phyloP scores from a whole-genome alignment of 92 coral and sea anemone species.

The Phenganax marumi region DNA sequence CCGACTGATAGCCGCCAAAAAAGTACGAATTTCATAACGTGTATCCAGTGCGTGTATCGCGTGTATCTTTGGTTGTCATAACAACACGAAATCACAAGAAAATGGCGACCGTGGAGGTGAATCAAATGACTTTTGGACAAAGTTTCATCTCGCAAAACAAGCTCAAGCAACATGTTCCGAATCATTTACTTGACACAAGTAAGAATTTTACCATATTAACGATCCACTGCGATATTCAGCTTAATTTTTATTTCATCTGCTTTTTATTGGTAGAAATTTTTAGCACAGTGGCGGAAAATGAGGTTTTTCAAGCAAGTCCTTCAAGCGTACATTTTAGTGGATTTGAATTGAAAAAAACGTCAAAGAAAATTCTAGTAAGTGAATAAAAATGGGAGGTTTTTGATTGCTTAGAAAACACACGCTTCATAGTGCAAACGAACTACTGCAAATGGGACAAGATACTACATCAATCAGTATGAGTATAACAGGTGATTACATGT shows the following conservation, averaged over 20 bases:
- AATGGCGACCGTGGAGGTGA: constrained; percentile 90
- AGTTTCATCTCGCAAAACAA: constrained; percentile 72
- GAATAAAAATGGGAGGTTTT: not conserved
- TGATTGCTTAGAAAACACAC: too few species aligned
- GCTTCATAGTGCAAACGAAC: not conserved
- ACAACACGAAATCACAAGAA: constrained; percentile 52
- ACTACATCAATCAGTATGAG: too few species aligned
- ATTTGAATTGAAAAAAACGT: constrained; percentile 78
- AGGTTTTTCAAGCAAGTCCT: constrained; percentile 78
- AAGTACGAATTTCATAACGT: too few species aligned
- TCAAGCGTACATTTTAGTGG: constrained; percentile 88
- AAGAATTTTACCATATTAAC: constrained; percentile 15
- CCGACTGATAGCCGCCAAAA: too few species aligned
- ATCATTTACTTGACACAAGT: constrained; percentile 97
- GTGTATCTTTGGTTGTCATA: constrained; percentile 59
- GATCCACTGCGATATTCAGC: not conserved
- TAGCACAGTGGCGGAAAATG: constrained; percentile 77
- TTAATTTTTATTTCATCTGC: not conserved
- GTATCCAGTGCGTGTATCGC: not conserved
- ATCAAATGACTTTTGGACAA: constrained; percentile 68
- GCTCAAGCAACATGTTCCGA: constrained; percentile 73
- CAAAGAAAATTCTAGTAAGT: constrained; percentile 73
- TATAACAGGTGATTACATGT: too few species aligned
- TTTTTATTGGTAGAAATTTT: constrained; percentile 71
- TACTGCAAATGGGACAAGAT: not conserved